phyloP scores from a whole-genome alignment of 2,113 vertebrate species.

The Elgaria multicarinata region DNA sequence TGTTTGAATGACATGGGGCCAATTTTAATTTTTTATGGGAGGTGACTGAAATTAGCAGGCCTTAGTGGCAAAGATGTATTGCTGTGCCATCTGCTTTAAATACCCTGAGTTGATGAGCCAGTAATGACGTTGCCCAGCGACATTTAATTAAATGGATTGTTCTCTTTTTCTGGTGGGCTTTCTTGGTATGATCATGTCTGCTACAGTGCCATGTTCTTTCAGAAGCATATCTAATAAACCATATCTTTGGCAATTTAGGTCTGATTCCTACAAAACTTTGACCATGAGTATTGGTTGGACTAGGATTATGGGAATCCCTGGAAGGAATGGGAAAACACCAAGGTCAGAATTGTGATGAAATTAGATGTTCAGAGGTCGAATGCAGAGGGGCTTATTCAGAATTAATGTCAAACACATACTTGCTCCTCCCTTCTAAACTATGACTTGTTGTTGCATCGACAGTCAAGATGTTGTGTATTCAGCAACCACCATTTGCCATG shows the following conservation, averaged over 20 bases:
- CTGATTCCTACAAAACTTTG: constrained; percentile 66
- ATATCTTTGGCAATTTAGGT: constrained; percentile 67
- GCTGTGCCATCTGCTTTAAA: constrained; percentile 76
- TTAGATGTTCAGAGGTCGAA: background rate
- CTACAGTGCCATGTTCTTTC: constrained; percentile 69
- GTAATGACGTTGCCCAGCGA: constrained; percentile 78
- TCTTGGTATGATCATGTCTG: constrained; percentile 79
- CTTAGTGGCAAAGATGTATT: constrained; percentile 68
- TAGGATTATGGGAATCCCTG: background rate
- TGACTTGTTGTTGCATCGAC: background rate
- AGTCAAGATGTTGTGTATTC: background rate
- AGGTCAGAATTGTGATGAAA: background rate
- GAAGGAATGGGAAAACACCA: background rate
- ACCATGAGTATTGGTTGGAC: constrained; percentile 9
- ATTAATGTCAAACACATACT: background rate
- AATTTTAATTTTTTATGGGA: constrained; percentile 82
- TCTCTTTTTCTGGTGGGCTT: constrained; percentile 68
- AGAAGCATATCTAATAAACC: constrained; percentile 76
- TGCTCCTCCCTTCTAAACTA: background rate
- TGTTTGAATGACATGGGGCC: constrained; percentile 84
- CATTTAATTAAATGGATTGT: constrained; percentile 77
- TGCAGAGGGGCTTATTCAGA: background rate
- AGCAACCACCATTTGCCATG: background rate
- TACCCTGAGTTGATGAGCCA: constrained; percentile 73
- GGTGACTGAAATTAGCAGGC: constrained; percentile 77